Conservation (phyloP, 2,888 invertebrate genomes). For the Clistopyga incitator region DNA sequence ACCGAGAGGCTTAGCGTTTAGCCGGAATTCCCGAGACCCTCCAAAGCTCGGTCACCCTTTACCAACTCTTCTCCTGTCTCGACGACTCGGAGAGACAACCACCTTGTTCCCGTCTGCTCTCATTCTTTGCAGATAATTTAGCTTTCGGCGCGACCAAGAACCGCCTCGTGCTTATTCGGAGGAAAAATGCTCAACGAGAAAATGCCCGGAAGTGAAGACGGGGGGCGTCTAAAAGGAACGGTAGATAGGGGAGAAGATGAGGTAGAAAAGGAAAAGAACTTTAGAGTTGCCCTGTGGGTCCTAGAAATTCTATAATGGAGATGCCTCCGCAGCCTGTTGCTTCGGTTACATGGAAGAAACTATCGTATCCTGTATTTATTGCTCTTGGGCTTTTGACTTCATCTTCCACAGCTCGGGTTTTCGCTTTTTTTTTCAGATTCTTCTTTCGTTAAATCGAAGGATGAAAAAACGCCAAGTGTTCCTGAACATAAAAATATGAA, state of each 20-base stretch:
- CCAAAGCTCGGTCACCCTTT: constrained; percentile 14
- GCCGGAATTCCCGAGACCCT: background rate
- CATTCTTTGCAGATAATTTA: constrained; percentile 20
- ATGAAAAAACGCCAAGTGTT: too few species aligned
- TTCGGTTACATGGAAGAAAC: constrained; percentile 56
- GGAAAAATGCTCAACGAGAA: constrained; percentile 23
- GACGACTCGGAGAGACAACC: background rate
- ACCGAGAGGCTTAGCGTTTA: constrained; percentile 11
- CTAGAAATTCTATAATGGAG: constrained; percentile 78
- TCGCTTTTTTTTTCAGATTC: background rate
- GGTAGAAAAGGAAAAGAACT: constrained; percentile 32
- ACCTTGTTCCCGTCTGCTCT: background rate
- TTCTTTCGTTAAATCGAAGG: background rate
- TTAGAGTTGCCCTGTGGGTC: constrained; percentile 50
- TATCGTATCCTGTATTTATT: constrained; percentile 33
- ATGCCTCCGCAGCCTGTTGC: constrained; percentile 77
- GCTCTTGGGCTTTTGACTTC: background rate
- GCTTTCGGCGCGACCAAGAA: background rate
- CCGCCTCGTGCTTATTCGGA: background rate
- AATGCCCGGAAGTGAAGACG: constrained; percentile 47
- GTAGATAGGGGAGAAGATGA: constrained; percentile 31
- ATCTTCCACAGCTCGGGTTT: constrained; percentile 10
- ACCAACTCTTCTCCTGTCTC: constrained; percentile 12
- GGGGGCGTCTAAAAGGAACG: constrained; percentile 37
- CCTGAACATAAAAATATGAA: too few species aligned